phyloP scores from a whole-genome alignment of 92 coral and sea anemone species.

The Phymanthus crucifer region DNA sequence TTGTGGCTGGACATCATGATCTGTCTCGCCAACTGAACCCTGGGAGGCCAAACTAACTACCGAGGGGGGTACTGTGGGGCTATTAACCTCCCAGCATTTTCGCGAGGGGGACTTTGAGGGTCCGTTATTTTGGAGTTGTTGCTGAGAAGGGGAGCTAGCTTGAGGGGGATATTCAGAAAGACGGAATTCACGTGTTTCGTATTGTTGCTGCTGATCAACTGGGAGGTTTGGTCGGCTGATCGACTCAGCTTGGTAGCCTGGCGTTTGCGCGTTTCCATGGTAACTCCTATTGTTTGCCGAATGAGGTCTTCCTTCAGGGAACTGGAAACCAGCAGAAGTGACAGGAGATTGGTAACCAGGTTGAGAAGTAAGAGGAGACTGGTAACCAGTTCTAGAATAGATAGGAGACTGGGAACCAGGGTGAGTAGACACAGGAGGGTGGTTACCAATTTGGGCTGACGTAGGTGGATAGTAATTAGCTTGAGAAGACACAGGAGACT shows the following conservation, averaged over 20 bases:
- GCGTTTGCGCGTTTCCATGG: constrained; percentile 5
- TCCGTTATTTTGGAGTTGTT: constrained; percentile 2
- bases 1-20: constrained; percentile 1
- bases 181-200: constrained; percentile 75
- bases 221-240: background rate
- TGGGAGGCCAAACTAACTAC: constrained; percentile 37
- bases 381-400: constrained; percentile 6
- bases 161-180: constrained; percentile 70
- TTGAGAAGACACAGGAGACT: constrained; percentile 17
- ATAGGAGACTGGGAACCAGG: constrained; percentile 37
- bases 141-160: background rate
- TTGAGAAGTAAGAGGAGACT: constrained; percentile 13
- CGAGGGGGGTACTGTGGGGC: constrained; percentile 39
- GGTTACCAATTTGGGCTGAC: constrained; percentile 28
- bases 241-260: background rate
- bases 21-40: constrained; percentile 3
- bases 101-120: constrained; percentile 37
- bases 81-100: constrained; percentile 50
- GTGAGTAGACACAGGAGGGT: background rate
- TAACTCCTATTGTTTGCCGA: background rate
- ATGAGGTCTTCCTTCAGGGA: constrained; percentile 6
- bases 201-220: constrained; percentile 25
- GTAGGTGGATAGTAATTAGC: constrained; percentile 3
- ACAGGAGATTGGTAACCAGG: constrained; percentile 15
- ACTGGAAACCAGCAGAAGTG: constrained; percentile 32